Percentiles rank a stretch among this genome's conserved stretches.
phyloP scores from a whole-genome alignment of 2,888 invertebrate species.

The Drosophila conformis region DNA sequence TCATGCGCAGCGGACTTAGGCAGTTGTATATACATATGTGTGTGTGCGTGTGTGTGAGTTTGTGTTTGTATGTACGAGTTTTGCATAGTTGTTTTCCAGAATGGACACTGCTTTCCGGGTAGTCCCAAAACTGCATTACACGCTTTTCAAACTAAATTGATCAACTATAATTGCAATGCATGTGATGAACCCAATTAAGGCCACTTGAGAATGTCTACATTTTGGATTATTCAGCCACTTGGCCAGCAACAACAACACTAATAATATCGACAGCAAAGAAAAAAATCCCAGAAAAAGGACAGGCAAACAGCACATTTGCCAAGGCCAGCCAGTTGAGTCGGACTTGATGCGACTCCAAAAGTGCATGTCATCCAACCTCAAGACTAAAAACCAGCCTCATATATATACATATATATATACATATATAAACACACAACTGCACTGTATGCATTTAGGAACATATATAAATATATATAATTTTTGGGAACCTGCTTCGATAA shows the following conservation, averaged over 20 bases:
- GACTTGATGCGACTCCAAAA: constrained; percentile 65
- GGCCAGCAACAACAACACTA: constrained; percentile 10
- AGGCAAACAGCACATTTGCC: constrained; percentile 45
- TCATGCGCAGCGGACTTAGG: constrained; percentile 22
- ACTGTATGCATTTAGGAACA: constrained; percentile 47
- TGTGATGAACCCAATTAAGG: constrained; percentile 49
- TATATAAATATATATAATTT: constrained; percentile 29
- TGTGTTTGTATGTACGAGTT: constrained; percentile 2
- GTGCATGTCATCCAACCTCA: constrained; percentile 62
- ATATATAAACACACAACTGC: constrained; percentile 7
- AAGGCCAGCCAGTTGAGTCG: constrained; percentile 69
- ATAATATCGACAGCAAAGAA: constrained; percentile 19
- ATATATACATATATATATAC: background rate
- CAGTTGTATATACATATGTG: constrained; percentile 35
- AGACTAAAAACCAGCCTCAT: constrained; percentile 1
- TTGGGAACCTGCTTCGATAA: constrained; percentile 66
- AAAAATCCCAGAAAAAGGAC: constrained; percentile 59
- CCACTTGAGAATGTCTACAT: constrained; percentile 29
- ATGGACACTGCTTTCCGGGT: constrained; percentile 48
- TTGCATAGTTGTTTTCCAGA: background rate
- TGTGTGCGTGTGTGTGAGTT: background rate
- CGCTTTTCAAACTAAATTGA: constrained; percentile 9
- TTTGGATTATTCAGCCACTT: constrained; percentile 18
- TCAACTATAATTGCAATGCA: constrained; percentile 22
- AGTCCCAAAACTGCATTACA: constrained; percentile 37